Base-by-base conservation (phyloP, 1,140 invertebrate species). In the Alviniconcha marisindica region DNA sequence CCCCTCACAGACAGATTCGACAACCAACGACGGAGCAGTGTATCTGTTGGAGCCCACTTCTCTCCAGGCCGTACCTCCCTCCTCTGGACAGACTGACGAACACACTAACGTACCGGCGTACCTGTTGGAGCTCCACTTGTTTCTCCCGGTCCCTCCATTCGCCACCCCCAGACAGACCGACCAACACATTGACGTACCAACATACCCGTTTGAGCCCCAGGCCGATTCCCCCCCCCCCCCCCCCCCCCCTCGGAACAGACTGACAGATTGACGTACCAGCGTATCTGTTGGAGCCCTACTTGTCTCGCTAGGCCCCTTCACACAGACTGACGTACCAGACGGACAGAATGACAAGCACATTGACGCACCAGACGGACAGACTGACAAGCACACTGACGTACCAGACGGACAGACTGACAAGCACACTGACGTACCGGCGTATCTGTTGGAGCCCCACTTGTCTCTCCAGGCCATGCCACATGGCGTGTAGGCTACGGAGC, bases 201-300 rank as follows among this genome's bases (percentile, higher is more conserved):
- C n/a, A n/a, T n/a, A n/a, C n/a, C n/a, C n/a, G n/a, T n/a, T n/a
- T n/a, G n/a, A n/a, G n/a, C n/a, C n/a, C n/a, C n/a, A n/a, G n/a
- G n/a, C n/a, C n/a, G n/a, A n/a, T n/a, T n/a, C n/a, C n/a, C n/a
- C n/a, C n/a, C n/a, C n/a, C n/a, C n/a, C n/a, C n/a, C n/a, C n/a
- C n/a, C n/a, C n/a, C n/a, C n/a, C n/a, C n/a, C n/a, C n/a, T n/a
- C n/a, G n/a, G n/a, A n/a, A n/a, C n/a, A n/a, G n/a, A n/a, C n/a
- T n/a, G n/a, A n/a, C n/a, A n/a, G 12, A 40, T 69, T 51, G 21
- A 4, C 56, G 71, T 85, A 89, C 89, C 87, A 51, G 89, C 83
- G 54, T 88, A 91, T 88, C 90, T 88, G 48, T 84, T 86, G 3
- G 90, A 71, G 2, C 90, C 90, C 90, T 90, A 91, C 31, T 88